phyloP scores from a whole-genome alignment of 2,888 invertebrate species.

The Altica lythri region DNA sequence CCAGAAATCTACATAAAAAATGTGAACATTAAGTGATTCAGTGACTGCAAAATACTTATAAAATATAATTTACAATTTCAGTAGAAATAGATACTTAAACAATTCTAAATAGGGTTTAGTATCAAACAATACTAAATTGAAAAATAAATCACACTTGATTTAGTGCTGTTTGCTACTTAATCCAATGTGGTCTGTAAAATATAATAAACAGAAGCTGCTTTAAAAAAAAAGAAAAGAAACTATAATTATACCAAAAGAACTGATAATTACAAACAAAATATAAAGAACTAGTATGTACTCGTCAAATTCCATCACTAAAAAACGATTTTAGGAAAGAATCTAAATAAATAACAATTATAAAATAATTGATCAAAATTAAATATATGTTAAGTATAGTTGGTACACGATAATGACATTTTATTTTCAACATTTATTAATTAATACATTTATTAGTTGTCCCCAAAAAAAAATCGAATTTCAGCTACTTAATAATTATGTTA shows the following conservation, averaged over 20 bases:
- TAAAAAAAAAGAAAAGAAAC: constrained; percentile 32
- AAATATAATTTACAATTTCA: constrained; percentile 40
- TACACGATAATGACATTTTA: constrained; percentile 34
- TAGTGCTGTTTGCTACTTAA: constrained; percentile 21
- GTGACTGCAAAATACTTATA: constrained; percentile 40
- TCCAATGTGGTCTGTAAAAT: constrained; percentile 16
- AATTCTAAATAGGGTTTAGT: constrained; percentile 18
- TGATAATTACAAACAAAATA: constrained; percentile 31
- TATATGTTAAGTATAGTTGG: constrained; percentile 28
- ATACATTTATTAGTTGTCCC: constrained; percentile 35
- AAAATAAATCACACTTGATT: constrained; percentile 18
- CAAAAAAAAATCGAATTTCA: constrained; percentile 24
- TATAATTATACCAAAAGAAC: constrained; percentile 21
- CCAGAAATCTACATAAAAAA: constrained; percentile 51
- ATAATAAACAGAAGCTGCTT: constrained; percentile 37
- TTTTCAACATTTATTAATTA: constrained; percentile 33
- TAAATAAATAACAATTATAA: constrained; percentile 43
- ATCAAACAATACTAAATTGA: constrained; percentile 22
- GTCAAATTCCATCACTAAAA: constrained; percentile 41
- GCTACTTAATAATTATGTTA: constrained; percentile 20
- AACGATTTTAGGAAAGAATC: constrained; percentile 34
- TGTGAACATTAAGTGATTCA: constrained; percentile 46
- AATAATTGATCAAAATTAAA: constrained; percentile 36
- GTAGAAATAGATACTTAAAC: constrained; percentile 22
- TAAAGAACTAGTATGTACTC: constrained; percentile 42